phyloP scores from a whole-genome alignment of 2,888 invertebrate species.

The Campoletis raptor region DNA sequence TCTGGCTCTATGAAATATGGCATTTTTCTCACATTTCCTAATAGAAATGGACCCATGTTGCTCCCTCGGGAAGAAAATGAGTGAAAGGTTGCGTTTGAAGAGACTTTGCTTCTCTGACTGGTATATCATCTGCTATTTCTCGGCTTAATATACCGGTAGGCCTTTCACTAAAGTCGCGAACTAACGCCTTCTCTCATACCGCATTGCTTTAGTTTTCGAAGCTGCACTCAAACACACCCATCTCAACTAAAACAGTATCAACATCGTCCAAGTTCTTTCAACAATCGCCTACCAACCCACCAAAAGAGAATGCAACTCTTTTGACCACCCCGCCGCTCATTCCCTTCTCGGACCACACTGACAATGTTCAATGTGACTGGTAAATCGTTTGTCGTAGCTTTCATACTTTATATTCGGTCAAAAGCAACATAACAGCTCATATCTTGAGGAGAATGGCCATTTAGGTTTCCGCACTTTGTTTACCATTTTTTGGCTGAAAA shows the following conservation, averaged over 20 bases:
- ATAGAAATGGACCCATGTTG: conserved; percentile 74
- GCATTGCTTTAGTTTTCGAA: conserved; percentile 1
- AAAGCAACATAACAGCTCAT: background rate
- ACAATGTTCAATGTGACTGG: background rate
- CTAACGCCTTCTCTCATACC: conserved; percentile 64
- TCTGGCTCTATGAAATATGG: background rate
- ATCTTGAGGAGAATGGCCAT: background rate
- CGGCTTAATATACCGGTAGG: conserved; percentile 83
- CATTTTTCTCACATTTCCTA: conserved; percentile 75
- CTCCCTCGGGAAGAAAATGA: conserved; percentile 44
- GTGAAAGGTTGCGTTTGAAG: conserved; percentile 70
- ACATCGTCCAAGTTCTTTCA: conserved; percentile 11
- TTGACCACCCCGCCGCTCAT: background rate
- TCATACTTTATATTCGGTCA: conserved; percentile 29
- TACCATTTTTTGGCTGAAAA: background rate
- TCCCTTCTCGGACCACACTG: background rate
- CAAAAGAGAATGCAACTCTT: background rate
- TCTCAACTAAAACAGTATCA: conserved; percentile 6
- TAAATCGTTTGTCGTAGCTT: background rate
- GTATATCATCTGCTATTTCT: conserved; percentile 81
- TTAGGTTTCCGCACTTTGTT: background rate
- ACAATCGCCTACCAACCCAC: background rate
- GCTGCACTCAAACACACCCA: conserved; percentile 18
- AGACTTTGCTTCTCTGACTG: conserved; percentile 79
- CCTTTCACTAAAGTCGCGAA: conserved; percentile 82